Base-by-base conservation (phyloP, 1,140 invertebrate species). In the Brachionus plicatilis region DNA sequence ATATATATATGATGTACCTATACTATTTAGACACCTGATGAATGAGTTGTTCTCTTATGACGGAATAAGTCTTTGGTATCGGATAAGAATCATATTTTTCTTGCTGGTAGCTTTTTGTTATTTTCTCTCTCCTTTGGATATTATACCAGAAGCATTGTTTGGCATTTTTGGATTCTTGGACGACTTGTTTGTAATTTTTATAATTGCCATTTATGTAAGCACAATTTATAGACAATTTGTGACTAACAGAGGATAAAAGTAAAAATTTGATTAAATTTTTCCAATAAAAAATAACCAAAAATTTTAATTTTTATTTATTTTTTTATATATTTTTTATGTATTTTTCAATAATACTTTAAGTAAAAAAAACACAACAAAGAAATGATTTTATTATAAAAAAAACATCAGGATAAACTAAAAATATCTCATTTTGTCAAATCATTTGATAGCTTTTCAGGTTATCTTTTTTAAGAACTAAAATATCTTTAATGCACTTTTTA, bases 81-180 rank as follows among this genome's bases (percentile, higher is more conserved):
- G 84, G 33, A 14, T 85, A 17, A 68, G 84, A 45, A 68, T 78
- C 17, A 27, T 66, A 14, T 29, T 85, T 29, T 53, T 85, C 7
- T 37, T 85, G 12, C 1, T 78, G 6, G 60, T 56, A 7, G 56
- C 47, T 6, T 33, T 85, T 20, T 43, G 50, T 78, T 85, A 85
- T 53, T 47, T 85, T 43, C 17, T 85, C 47, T 53, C 41, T 33
- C 84, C 84, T 17, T 80, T 85, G 24, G 84, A 85, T 66, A 78
- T 85, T 43, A 45, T 85, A 66, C 84, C 84, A 47, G 84, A 85
- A 70, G 50, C 53, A 24, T 41, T 85, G n/a, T 68, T 85, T 50
- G 84, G 84, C 11, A 50, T 85, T 9, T 80, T 85, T 29, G 84
- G 84, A 37, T 66, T 85, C 17, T 27, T 85, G 3, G 84, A 85